Conservation (phyloP, 2,797 vertebrate genomes). For the Anguilla marmorata region DNA sequence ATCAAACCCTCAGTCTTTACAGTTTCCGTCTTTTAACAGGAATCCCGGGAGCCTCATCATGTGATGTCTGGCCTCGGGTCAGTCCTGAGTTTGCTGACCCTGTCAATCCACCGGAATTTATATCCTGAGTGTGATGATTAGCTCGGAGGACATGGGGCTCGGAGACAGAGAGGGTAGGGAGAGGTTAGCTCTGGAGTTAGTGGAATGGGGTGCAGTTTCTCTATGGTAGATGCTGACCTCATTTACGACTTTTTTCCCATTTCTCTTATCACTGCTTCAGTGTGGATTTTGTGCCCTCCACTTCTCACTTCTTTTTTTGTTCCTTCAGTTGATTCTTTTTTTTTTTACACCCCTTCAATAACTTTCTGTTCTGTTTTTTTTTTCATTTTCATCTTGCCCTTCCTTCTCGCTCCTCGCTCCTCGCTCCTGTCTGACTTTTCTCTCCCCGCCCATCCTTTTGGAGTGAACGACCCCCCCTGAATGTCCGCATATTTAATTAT, state of each 20-base stretch:
- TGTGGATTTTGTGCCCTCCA: neutral
- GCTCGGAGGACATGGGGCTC: neutral
- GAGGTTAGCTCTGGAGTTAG: neutral
- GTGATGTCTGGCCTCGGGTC: neutral
- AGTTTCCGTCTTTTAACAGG: neutral
- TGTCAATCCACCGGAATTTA: neutral
- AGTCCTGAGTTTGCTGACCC: neutral
- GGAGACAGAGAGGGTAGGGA: neutral
- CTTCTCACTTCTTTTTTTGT: neutral
- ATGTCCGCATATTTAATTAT: slow-evolving; percentile 38
- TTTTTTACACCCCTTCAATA: neutral
- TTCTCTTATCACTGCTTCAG: neutral
- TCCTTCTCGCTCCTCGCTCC: neutral
- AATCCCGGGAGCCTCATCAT: neutral
- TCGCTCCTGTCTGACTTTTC: neutral
- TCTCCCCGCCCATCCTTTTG: neutral
- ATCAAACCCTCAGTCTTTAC: neutral
- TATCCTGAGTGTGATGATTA: neutral
- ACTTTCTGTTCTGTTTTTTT: neutral
- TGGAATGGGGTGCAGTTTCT: neutral
- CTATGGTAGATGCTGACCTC: neutral
- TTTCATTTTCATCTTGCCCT: neutral
- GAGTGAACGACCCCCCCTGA: neutral
- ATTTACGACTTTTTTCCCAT: neutral
- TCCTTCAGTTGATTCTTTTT: neutral